Evolutionary conservation across 1,140 invertebrate genomes (phyloP).

Genomic region (Tigriopus japonicus): DNA sequence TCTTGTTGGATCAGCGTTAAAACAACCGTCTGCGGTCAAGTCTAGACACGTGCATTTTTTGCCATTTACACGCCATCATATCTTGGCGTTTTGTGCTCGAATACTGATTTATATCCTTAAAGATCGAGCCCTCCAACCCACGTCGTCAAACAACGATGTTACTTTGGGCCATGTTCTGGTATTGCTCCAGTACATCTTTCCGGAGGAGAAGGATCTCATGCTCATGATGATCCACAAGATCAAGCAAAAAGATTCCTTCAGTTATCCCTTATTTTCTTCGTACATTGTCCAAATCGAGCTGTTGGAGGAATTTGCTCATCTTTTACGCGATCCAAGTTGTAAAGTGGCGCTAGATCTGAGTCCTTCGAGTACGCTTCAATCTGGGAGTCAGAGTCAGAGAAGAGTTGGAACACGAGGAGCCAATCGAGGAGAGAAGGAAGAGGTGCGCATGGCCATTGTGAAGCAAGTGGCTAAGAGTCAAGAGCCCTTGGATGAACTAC

Average conservation of each 20-base stretch:
- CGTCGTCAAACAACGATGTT: neutral
- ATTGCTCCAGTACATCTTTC: conserved; percentile 2
- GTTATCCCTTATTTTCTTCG: neutral
- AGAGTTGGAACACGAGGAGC: conserved; percentile 6
- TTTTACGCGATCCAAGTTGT: neutral
- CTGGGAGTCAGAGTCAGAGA: neutral
- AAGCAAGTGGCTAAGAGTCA: conserved; percentile 4
- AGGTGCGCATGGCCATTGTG: neutral
- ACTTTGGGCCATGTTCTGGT: conserved; percentile 3
- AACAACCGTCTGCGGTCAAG: neutral
- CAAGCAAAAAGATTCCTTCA: neutral
- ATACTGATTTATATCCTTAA: neutral
- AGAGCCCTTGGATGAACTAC: neutral
- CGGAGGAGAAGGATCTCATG: conserved; percentile 1
- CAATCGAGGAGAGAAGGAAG: conserved; percentile 6
- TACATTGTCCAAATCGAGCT: conserved; percentile 7
- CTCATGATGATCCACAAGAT: conserved; percentile 3
- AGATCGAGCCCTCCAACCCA: neutral
- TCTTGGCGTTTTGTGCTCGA: neutral
- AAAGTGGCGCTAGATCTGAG: conserved; percentile 2
- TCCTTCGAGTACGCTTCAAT: neutral
- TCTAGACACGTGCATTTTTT: conserved; percentile 4
- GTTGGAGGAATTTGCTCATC: conserved; percentile 4
- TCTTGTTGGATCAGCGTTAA: neutral
- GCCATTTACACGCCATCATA: neutral